phyloP scores from a whole-genome alignment of 2,113 vertebrate species.

The Thymallus thymallus region DNA sequence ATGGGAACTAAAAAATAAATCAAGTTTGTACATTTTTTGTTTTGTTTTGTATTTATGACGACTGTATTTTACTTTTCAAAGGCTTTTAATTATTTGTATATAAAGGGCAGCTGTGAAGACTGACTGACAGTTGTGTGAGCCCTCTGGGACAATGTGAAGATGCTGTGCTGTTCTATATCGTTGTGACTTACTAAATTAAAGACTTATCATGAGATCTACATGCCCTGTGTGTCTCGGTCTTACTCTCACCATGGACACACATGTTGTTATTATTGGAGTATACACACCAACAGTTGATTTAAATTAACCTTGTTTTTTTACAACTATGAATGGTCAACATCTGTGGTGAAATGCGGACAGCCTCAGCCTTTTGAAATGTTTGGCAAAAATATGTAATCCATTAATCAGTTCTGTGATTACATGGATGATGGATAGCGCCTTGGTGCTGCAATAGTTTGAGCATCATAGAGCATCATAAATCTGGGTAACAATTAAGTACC shows the following conservation, averaged over 20 bases:
- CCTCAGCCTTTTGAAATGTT: too few species aligned
- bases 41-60: slow-evolving; percentile 81
- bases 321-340: neutral
- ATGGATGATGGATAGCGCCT: too few species aligned
- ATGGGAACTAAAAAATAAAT: slow-evolving; percentile 36
- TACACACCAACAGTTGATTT: too few species aligned
- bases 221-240: neutral
- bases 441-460: too few species aligned
- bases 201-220: slow-evolving; percentile 49
- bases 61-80: slow-evolving; percentile 73
- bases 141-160: slow-evolving; percentile 75
- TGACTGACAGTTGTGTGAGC: slow-evolving; percentile 79
- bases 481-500: too few species aligned
- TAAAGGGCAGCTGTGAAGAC: slow-evolving; percentile 83
- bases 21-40: slow-evolving; percentile 74
- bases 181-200: slow-evolving; percentile 72
- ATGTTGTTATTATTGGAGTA: too few species aligned
- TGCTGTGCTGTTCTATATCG: slow-evolving; percentile 76
- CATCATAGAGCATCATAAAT: too few species aligned
- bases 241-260: neutral
- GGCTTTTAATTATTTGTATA: slow-evolving; percentile 92
- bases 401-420: too few species aligned
- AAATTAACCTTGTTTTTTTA: too few species aligned
- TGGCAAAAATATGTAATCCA: too few species aligned
- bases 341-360: too few species aligned